Evolutionary conservation across 92 coral and sea anemone species (phyloP).

Genomic region (Palythoa heliodiscus): DNA sequence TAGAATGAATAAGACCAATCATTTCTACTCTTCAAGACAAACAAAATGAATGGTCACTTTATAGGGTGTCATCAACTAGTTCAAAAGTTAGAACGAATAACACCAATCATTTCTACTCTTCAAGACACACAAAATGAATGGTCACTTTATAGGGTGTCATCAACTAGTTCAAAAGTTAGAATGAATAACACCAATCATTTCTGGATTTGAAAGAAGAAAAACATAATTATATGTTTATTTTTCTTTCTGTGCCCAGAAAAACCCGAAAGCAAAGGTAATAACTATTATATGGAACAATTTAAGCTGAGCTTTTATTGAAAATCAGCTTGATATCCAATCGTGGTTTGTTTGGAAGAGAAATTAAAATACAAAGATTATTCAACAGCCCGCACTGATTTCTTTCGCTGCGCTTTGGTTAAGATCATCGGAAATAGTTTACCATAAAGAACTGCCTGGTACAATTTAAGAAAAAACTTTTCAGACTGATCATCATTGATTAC

Average conservation of each 20-base stretch:
- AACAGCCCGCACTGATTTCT: neutral
- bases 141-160: no score
- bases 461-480: neutral
- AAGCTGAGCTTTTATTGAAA: neutral
- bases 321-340: slow-evolving; percentile 8
- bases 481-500: neutral
- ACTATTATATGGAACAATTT: neutral
- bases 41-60: no score
- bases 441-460: neutral
- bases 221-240: neutral
- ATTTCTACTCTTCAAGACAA: no score
- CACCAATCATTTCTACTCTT: no score
- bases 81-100: no score
- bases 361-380: neutral
- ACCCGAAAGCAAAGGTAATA: slow-evolving; percentile 1
- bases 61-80: no score
- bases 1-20: no score
- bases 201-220: no score
- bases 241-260: neutral
- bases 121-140: no score
- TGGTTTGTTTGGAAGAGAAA: slow-evolving; percentile 3
- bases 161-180: no score
- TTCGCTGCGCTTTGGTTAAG: neutral
- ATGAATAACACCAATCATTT: no score
- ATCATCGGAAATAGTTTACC: neutral